Conservation (phyloP, 2,888 invertebrate genomes). For the Morpho helenor region DNA sequence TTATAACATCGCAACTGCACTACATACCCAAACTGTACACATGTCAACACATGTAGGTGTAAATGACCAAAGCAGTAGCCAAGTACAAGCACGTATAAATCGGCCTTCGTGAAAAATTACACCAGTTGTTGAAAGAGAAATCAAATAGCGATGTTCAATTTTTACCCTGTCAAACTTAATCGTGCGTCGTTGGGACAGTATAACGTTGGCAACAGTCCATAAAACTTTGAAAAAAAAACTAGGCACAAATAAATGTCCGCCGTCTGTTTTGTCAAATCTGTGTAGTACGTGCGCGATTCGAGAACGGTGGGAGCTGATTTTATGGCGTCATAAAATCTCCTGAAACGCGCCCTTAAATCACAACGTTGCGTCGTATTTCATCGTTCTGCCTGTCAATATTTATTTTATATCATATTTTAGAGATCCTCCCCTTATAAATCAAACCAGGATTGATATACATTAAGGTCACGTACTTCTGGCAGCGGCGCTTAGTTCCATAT, state of each 20-base stretch:
- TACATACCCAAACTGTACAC: background rate
- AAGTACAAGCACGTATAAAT: conserved; percentile 6
- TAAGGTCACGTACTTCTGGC: conserved; percentile 76
- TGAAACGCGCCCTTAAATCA: conserved; percentile 78
- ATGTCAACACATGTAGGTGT: conserved; percentile 1
- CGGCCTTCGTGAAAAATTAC: conserved; percentile 20
- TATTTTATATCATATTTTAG: conserved; percentile 80
- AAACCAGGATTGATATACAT: conserved; percentile 74
- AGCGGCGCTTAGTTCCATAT: conserved; percentile 67
- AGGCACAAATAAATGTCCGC: conserved; percentile 72
- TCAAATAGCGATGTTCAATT: conserved; percentile 40
- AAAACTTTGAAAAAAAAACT: conserved; percentile 69
- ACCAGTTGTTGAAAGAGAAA: conserved; percentile 28
- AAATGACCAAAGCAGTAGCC: background rate
- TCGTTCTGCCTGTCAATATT: conserved; percentile 79
- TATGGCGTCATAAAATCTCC: conserved; percentile 77
- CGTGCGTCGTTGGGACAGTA: conserved; percentile 56
- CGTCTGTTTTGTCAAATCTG: conserved; percentile 79
- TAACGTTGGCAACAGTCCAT: conserved; percentile 75
- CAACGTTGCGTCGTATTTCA: conserved; percentile 75
- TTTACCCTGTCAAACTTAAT: conserved; percentile 58
- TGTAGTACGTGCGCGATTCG: conserved; percentile 61
- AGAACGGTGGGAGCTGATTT: conserved; percentile 66
- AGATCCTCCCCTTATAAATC: conserved; percentile 74
- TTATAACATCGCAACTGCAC: background rate